These are phyloP conservation scores for Porites cylindrica DNA, from an alignment of 92 coral and sea anemone genomes.

Conservation along the genomic window DNA sequence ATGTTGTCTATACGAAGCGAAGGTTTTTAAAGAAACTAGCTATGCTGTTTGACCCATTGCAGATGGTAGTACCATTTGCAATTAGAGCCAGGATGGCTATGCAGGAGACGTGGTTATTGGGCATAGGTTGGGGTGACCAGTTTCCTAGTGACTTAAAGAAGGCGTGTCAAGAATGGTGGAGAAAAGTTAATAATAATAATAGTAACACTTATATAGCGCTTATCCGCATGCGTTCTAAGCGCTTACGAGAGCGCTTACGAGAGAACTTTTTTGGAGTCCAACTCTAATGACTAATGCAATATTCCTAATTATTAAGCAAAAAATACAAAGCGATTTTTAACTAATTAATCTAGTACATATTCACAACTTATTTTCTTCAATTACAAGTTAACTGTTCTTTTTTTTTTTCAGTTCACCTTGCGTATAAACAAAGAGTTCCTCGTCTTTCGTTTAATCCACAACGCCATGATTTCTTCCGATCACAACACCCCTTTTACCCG, in stretches of 20 bases:
- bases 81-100: conserved; percentile 62
- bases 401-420: too few species aligned
- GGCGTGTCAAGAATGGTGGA: conserved; percentile 21
- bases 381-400: too few species aligned
- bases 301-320: too few species aligned
- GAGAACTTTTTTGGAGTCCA: background rate
- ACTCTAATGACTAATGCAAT: too few species aligned
- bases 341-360: too few species aligned
- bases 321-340: background rate
- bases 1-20: conserved; percentile 20
- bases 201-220: too few species aligned
- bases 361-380: too few species aligned
- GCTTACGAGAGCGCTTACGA: background rate
- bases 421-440: too few species aligned
- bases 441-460: background rate
- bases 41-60: conserved; percentile 51
- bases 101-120: conserved; percentile 51
- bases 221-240: too few species aligned
- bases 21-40: conserved; percentile 30
- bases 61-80: conserved; percentile 49
- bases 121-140: conserved; percentile 59
- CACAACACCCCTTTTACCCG: background rate
- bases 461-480: background rate
- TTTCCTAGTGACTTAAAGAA: conserved; percentile 26
- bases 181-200: background rate